Conservation (phyloP, 1,140 invertebrate species). For the Campoletis sonorensis region DNA sequence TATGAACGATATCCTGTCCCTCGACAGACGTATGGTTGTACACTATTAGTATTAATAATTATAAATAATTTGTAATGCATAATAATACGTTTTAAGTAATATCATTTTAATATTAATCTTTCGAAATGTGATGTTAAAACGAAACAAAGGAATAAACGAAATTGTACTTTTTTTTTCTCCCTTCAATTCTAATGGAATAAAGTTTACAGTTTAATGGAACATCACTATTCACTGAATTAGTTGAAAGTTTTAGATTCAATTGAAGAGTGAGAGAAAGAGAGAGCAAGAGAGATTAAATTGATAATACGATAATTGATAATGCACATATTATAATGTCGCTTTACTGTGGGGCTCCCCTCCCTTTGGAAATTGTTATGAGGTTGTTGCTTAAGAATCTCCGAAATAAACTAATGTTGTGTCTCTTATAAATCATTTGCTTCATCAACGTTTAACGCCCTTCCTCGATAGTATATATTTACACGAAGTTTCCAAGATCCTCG, state of each 20-base stretch:
- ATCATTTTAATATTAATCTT: constrained; percentile 76
- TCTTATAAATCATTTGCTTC: constrained; percentile 68
- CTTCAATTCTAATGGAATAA: constrained; percentile 71
- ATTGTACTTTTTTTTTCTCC: constrained; percentile 68
- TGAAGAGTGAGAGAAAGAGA: constrained; percentile 43
- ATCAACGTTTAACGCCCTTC: constrained; percentile 44
- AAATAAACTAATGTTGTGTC: constrained; percentile 75
- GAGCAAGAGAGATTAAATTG: constrained; percentile 48
- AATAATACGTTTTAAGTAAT: constrained; percentile 72
- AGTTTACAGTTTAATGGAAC: constrained; percentile 71
- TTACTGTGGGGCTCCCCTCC: constrained; percentile 55
- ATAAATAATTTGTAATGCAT: constrained; percentile 75
- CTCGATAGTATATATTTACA: constrained; percentile 17
- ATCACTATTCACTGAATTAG: constrained; percentile 55
- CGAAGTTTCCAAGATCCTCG: not conserved
- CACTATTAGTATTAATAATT: constrained; percentile 77
- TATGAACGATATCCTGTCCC: constrained; percentile 65
- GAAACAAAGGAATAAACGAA: constrained; percentile 21
- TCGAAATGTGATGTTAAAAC: constrained; percentile 56
- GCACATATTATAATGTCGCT: constrained; percentile 40
- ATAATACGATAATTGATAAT: constrained; percentile 39
- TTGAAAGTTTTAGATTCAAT: constrained; percentile 63
- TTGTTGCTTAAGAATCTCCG: constrained; percentile 74
- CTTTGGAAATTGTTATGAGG: constrained; percentile 73
- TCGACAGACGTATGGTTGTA: constrained; percentile 73